Evolutionary conservation across 2,113 vertebrate species (phyloP), one percentile per base, ranked within the genome.

Genomic region (Ariopsis seemanni): DNA sequence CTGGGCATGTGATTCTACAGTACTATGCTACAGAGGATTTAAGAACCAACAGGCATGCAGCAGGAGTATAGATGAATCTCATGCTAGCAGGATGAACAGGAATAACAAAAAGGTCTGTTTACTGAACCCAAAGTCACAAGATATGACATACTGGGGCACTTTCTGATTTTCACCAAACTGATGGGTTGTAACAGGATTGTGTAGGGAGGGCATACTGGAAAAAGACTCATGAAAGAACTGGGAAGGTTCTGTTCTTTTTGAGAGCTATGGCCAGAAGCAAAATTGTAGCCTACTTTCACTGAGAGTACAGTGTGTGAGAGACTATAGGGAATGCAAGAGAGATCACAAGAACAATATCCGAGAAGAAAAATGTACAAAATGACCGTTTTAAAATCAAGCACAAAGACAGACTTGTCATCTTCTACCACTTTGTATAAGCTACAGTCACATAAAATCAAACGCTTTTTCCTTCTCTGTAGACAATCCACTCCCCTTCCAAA

Each of bases 101-200:
- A 82, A 82, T 48, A 62, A 82, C 18, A 62, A 82, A 81, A 57
- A 30, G 55, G 79, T 81, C 58, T 82, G 79, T 20, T 82, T 82
- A 82, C 79, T 48, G 79, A 60, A 62, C 79, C 57, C 62, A 4
- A 82, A 62, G 30, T 34, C 18, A 48, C 17, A 60, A 11, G 30
- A 62, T 34, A 60, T 60, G 57, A 42, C 57, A 81, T 17, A 20
- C 27, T 30, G 78, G 30, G 20, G 11, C 10, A 48, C 57, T 62
- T 20, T 82, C 57, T 82, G 79, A 62, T 82, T 82, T 62, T 62
- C 53, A 60, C 1, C 20, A 82, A 82, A 5, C 20, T 22, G 55
- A 57, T 58, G 7, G 55, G 17, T 42, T 82, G 55, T 34, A 22
- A 42, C 55, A 58, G 8, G 55, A 81, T 5, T 81, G 20, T 48